These are phyloP conservation scores for Pangasius sanitwongsei DNA, from an alignment of 2,797 vertebrate genomes.

Conservation along the genomic window DNA sequence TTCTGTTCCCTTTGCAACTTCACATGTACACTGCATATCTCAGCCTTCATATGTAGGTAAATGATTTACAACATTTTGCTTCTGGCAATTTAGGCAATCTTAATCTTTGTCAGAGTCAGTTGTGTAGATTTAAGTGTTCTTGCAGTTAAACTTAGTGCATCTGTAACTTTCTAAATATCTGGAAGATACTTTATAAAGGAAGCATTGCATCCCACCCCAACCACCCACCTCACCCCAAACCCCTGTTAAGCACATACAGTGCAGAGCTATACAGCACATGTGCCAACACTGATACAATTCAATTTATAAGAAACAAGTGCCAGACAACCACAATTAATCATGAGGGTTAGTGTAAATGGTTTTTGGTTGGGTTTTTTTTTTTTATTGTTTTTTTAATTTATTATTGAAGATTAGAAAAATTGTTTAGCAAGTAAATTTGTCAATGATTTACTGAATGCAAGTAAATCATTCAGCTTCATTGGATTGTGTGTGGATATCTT, in stretches of 20 bases:
- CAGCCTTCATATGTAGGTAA: neutral
- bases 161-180: neutral
- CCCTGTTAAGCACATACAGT: neutral
- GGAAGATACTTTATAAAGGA: neutral
- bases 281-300: neutral
- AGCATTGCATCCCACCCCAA: neutral
- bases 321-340: neutral
- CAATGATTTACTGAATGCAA: too few species aligned
- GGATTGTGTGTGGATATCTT: neutral
- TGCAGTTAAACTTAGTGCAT: neutral
- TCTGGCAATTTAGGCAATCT: neutral
- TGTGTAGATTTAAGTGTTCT: neutral
- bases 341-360: neutral
- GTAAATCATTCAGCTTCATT: neutral
- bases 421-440: neutral
- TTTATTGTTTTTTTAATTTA: neutral
- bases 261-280: neutral
- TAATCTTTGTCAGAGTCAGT: neutral
- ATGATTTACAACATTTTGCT: neutral
- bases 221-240: neutral
- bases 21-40: neutral
- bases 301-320: neutral
- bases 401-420: neutral
- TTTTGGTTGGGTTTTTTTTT: too few species aligned
- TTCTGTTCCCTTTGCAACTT: neutral